Conservation (phyloP, 2,888 invertebrate genomes). For the Disparrhopalites patrizii region DNA sequence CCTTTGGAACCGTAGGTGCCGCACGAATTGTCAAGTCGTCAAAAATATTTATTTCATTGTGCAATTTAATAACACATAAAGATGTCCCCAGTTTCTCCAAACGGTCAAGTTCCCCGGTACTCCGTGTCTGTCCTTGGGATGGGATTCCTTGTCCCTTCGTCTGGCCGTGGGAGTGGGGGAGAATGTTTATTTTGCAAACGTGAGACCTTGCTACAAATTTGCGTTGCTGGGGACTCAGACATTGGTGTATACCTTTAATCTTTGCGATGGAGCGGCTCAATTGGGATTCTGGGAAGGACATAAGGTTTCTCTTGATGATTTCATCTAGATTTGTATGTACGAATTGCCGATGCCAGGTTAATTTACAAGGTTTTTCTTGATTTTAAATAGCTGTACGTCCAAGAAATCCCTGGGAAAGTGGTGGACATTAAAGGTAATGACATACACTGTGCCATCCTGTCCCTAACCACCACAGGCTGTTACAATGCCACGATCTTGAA, state of each 20-base stretch:
- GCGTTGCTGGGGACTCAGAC: constrained; percentile 39
- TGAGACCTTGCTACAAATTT: constrained; percentile 88
- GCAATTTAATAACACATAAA: not conserved
- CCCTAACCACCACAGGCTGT: constrained; percentile 13
- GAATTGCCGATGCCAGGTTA: too few relatives aligned
- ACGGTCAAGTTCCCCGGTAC: constrained; percentile 89
- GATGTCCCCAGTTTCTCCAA: constrained; percentile 64
- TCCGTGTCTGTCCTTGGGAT: constrained; percentile 84
- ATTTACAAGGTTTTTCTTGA: too few relatives aligned
- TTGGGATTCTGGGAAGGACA: constrained; percentile 44
- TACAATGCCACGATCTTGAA: constrained; percentile 19
- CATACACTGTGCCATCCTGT: constrained; percentile 37
- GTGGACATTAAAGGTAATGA: constrained; percentile 44
- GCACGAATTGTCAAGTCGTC: not conserved
- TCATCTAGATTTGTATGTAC: not conserved
- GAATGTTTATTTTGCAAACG: constrained; percentile 91
- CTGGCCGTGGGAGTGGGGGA: constrained; percentile 43
- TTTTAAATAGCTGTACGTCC: constrained; percentile 34
- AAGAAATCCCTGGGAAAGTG: constrained; percentile 44
- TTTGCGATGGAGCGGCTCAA: constrained; percentile 37
- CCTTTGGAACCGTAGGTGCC: constrained; percentile 22
- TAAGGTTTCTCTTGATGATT: not conserved
- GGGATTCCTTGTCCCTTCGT: constrained; percentile 67
- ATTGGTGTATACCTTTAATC: constrained; percentile 38
- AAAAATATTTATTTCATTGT: not conserved